phyloP scores from a whole-genome alignment of 2,888 invertebrate genomes.

The Cosmopolites sordidus region DNA sequence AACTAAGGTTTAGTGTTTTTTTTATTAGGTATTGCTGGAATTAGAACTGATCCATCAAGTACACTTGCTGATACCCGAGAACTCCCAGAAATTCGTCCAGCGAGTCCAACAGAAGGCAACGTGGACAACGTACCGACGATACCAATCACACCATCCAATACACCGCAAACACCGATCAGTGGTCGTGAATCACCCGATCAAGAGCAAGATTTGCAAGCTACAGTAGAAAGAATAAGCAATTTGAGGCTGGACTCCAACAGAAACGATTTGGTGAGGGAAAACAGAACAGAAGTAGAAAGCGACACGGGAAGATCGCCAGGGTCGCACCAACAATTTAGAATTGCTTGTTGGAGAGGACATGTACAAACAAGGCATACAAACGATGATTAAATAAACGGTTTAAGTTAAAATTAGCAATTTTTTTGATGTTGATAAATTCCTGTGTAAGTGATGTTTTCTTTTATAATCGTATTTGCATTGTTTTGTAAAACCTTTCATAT shows the following conservation, averaged over 20 bases:
- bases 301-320: neutral
- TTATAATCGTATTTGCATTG: too few relatives aligned
- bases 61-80: slow-evolving; percentile 3
- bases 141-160: slow-evolving; percentile 41
- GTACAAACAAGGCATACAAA: too few relatives aligned
- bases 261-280: slow-evolving; percentile 2
- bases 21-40: slow-evolving; percentile 21
- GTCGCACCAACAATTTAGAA: too few relatives aligned
- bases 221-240: slow-evolving; percentile 37
- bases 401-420: too few relatives aligned
- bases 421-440: too few relatives aligned
- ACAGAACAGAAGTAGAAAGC: neutral
- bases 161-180: slow-evolving; percentile 41
- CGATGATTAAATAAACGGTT: too few relatives aligned
- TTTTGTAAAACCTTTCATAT: too few relatives aligned
- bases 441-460: too few relatives aligned
- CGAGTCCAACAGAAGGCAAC: slow-evolving; percentile 30
- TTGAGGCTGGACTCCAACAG: slow-evolving; percentile 31
- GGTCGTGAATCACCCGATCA: slow-evolving; percentile 39
- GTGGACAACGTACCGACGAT: slow-evolving; percentile 26
- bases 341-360: too few relatives aligned
- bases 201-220: slow-evolving; percentile 37
- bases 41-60: slow-evolving; percentile 14
- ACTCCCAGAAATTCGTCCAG: slow-evolving; percentile 2
- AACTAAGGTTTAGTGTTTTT: too few relatives aligned